Percentiles rank a stretch among this genome's conserved stretches.
Evolutionary conservation across 2,797 vertebrate genomes (phyloP).

Genomic region (Myotis vivesi): DNA sequence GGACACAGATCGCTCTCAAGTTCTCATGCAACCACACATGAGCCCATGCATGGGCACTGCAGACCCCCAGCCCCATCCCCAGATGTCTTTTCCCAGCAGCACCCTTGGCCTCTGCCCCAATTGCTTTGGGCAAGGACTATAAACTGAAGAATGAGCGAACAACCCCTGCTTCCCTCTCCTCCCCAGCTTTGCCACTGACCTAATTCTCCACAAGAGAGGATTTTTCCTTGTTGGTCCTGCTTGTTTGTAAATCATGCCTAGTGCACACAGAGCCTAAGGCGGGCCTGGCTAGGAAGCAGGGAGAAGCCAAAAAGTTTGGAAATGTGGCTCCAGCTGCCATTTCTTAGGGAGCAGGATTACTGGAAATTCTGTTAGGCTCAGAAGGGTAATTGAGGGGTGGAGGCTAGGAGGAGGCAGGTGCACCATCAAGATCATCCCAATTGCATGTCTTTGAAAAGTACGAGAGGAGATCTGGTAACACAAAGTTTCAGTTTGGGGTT

Average conservation of each 20-base stretch:
- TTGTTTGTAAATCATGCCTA: constrained; percentile 61
- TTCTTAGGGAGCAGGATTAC: background rate
- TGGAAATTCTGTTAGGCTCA: background rate
- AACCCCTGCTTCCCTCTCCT: constrained; percentile 29
- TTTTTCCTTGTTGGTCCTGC: constrained; percentile 31
- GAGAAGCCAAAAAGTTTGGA: background rate
- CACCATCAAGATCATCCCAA: background rate
- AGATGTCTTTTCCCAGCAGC: constrained; percentile 42
- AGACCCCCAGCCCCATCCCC: background rate
- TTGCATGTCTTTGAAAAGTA: too few species aligned
- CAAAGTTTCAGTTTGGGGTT: background rate
- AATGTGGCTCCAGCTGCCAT: background rate
- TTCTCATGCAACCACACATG: background rate
- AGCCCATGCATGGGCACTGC: rapidly evolving
- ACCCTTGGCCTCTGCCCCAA: background rate
- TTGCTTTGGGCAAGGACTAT: constrained; percentile 9
- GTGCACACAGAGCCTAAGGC: constrained; percentile 42
- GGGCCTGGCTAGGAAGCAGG: background rate
- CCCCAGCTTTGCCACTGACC: constrained; percentile 58
- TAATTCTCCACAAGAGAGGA: constrained; percentile 62
- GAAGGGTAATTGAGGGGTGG: background rate
- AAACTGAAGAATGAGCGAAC: background rate
- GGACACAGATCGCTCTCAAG: background rate
- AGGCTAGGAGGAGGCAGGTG: background rate
- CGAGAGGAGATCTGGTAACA: background rate